Evolutionary conservation across 2,888 invertebrate genomes (phyloP).

Genomic region (Pherbina coryleti): DNA sequence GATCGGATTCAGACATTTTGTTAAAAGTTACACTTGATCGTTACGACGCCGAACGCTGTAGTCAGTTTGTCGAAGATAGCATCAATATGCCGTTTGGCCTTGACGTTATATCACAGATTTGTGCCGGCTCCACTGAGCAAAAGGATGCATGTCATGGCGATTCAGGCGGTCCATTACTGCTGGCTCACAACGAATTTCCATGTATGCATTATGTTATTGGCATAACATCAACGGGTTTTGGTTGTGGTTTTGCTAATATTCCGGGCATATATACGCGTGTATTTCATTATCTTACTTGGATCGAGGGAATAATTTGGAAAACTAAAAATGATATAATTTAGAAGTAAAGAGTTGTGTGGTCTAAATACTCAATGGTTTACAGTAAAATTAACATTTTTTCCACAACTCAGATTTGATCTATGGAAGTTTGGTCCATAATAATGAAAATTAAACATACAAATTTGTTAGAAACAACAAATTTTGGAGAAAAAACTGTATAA

Average conservation of each 20-base stretch:
- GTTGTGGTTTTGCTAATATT: conserved; percentile 56
- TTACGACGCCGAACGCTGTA: conserved; percentile 56
- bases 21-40: conserved; percentile 71
- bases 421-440: too few species aligned
- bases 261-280: conserved; percentile 61
- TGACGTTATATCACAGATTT: conserved; percentile 52
- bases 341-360: too few species aligned
- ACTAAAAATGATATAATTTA: too few species aligned
- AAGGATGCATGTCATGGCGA: conserved; percentile 62
- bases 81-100: conserved; percentile 52
- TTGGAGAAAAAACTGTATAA: too few species aligned
- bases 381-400: too few species aligned
- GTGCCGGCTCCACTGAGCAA: conserved; percentile 56
- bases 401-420: too few species aligned
- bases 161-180: conserved; percentile 60
- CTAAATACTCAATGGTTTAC: too few species aligned
- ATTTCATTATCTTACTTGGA: conserved; percentile 50
- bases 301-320: conserved; percentile 44
- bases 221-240: conserved; percentile 56
- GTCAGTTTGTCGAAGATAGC: conserved; percentile 37
- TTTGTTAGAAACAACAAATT: too few species aligned
- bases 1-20: conserved; percentile 64
- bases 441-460: too few species aligned
- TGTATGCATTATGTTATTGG: conserved; percentile 61
- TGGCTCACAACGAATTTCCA: conserved; percentile 55